phyloP scores from a whole-genome alignment of 1,140 invertebrate genomes.

The Lepidotrigona ventralis region DNA sequence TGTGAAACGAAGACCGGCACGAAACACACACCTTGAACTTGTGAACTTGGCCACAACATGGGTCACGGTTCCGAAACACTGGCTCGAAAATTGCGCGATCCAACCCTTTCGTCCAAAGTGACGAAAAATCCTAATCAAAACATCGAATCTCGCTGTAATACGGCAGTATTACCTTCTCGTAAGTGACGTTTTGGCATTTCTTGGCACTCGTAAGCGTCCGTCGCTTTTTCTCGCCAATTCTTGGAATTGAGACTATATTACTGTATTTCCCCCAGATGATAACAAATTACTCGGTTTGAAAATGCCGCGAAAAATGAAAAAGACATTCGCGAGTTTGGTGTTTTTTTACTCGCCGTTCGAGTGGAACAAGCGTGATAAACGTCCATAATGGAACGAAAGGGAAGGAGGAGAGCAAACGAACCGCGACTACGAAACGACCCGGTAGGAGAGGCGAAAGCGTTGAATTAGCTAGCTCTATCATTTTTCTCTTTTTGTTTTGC shows the following conservation, averaged over 20 bases:
- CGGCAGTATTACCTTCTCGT: too few species aligned
- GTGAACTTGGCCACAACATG: too few species aligned
- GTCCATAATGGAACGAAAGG: neutral
- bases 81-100: too few species aligned
- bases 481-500: neutral
- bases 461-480: conserved; percentile 18
- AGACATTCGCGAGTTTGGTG: neutral
- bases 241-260: too few species aligned
- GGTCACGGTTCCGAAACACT: too few species aligned
- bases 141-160: too few species aligned
- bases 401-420: neutral
- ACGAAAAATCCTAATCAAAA: too few species aligned
- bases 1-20: neutral
- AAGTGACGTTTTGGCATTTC: too few species aligned
- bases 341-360: neutral
- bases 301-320: conserved; percentile 24
- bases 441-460: neutral
- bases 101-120: too few species aligned
- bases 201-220: too few species aligned
- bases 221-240: too few species aligned
- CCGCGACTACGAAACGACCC: neutral
- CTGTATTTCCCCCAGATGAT: conserved; percentile 12
- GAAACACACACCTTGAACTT: neutral
- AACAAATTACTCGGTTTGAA: conserved; percentile 9
- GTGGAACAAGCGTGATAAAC: too few species aligned